Percentiles rank a stretch among this genome's conserved stretches.
Conservation (phyloP, 2,888 invertebrate species). For the Strigamia maritima region DNA sequence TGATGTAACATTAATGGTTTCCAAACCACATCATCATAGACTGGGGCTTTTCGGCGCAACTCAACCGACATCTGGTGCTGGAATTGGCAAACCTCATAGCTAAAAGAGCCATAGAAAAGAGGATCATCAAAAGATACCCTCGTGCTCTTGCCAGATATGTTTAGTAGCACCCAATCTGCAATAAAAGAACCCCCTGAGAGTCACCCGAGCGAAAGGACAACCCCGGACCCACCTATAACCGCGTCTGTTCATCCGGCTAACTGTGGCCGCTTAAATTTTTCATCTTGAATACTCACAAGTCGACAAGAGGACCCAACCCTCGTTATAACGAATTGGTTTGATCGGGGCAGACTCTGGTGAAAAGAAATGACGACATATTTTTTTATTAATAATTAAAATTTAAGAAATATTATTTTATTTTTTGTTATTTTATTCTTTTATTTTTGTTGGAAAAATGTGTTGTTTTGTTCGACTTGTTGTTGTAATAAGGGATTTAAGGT, state of each 20-base stretch:
- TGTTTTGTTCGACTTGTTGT: background rate
- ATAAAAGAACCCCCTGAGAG: background rate
- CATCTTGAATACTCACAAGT: slow-evolving; percentile 12
- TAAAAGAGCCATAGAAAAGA: background rate
- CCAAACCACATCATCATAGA: slow-evolving; percentile 38
- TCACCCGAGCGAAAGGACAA: background rate
- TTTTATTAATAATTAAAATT: background rate
- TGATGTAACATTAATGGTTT: slow-evolving; percentile 39
- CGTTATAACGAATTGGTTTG: background rate
- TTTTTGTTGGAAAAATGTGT: background rate
- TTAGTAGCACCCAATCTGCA: slow-evolving; percentile 10
- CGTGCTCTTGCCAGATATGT: slow-evolving; percentile 18
- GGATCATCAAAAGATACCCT: slow-evolving; percentile 27
- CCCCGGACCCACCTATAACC: background rate
- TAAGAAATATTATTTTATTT: background rate
- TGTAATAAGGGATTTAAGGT: background rate
- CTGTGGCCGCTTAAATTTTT: slow-evolving; percentile 30
- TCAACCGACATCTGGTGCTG: slow-evolving; percentile 30
- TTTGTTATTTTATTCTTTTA: background rate
- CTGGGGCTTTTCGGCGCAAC: slow-evolving; percentile 26
- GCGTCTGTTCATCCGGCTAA: slow-evolving; percentile 6
- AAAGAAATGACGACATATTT: background rate
- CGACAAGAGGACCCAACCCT: background rate
- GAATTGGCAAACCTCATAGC: slow-evolving; percentile 7
- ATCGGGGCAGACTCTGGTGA: background rate